Evolutionary conservation across 2,797 vertebrate species (phyloP).

Genomic region (Florisuga fusca): DNA sequence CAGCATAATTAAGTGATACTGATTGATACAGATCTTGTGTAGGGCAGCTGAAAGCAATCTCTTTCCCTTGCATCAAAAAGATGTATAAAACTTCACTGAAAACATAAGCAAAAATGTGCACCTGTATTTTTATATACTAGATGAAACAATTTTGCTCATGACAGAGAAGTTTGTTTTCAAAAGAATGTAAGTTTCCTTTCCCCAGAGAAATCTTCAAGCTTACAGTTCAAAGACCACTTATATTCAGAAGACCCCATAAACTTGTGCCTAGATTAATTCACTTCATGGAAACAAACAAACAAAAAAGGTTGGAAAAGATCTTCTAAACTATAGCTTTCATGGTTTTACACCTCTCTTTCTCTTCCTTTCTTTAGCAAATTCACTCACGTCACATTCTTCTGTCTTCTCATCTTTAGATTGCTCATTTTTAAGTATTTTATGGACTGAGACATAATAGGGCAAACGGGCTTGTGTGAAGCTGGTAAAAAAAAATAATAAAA

Average conservation of each 20-base stretch:
- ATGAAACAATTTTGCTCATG: neutral
- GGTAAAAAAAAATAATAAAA: neutral
- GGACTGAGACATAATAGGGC: neutral
- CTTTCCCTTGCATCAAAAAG: neutral
- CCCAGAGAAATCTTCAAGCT: neutral
- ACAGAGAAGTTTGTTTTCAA: neutral
- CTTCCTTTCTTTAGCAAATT: neutral
- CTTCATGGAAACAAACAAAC: neutral
- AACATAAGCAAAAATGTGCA: neutral
- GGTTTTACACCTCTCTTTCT: neutral
- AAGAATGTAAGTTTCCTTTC: neutral
- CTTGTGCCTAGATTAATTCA: accelerated
- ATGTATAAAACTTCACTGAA: neutral
- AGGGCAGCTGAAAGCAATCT: neutral
- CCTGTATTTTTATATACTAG: neutral
- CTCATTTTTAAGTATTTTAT: neutral
- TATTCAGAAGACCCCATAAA: neutral
- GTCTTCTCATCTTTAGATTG: neutral
- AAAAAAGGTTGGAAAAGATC: neutral
- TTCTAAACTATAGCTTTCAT: neutral
- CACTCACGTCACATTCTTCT: neutral
- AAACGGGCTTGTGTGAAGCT: neutral
- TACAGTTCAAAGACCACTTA: neutral
- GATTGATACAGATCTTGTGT: neutral
- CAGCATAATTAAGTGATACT: neutral